Evolutionary conservation across 2,797 vertebrate genomes (phyloP).

Genomic region (Anguilla anguilla): DNA sequence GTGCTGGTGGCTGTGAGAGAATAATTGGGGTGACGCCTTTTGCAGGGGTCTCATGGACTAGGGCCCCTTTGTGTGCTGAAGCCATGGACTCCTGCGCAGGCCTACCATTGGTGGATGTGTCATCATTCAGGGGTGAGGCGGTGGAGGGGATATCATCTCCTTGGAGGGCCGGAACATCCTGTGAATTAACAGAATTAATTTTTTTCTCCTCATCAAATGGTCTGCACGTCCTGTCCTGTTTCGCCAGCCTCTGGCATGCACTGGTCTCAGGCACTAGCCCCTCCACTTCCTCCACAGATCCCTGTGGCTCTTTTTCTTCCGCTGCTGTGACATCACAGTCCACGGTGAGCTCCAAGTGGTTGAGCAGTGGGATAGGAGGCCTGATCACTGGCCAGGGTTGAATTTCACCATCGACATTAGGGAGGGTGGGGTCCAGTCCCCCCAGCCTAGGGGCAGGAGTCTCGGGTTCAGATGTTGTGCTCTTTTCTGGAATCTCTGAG

Average conservation of each 20-base stretch:
- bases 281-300: neutral
- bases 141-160: neutral
- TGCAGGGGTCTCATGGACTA: neutral
- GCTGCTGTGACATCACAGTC: slow-evolving; percentile 59
- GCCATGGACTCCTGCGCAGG: neutral
- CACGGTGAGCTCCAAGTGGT: slow-evolving; percentile 67
- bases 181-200: slow-evolving; percentile 35
- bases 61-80: neutral
- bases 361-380: slow-evolving; percentile 69
- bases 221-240: neutral
- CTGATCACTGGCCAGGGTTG: slow-evolving; percentile 48
- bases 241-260: neutral
- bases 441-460: slow-evolving; percentile 43
- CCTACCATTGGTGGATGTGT: neutral
- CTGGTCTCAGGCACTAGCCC: neutral
- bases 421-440: slow-evolving; percentile 35
- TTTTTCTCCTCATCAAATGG: slow-evolving; percentile 31
- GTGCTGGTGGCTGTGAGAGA: neutral
- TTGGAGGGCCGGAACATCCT: slow-evolving; percentile 27
- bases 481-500: slow-evolving; percentile 35
- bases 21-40: neutral
- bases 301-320: slow-evolving; percentile 45
- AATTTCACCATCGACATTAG: slow-evolving; percentile 35
- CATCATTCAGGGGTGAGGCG: neutral
- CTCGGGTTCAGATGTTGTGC: slow-evolving; percentile 43